phyloP scores from a whole-genome alignment of 2,797 vertebrate genomes.

The Channa striata region DNA sequence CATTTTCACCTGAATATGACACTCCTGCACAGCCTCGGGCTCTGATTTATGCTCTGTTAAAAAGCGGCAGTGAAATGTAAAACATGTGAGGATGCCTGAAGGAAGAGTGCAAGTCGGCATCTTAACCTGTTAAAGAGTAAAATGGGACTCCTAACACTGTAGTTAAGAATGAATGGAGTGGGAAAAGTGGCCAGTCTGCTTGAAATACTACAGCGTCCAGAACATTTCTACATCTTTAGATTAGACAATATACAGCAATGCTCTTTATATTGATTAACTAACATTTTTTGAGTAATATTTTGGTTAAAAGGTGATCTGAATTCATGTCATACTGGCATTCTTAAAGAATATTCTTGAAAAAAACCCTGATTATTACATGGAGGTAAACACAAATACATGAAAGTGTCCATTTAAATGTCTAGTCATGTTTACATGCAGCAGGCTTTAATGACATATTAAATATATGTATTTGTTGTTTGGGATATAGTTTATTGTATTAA shows the following conservation, averaged over 20 bases:
- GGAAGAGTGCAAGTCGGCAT: conserved; percentile 38
- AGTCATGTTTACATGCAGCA: too few species aligned
- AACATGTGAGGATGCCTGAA: conserved; percentile 65
- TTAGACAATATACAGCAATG: neutral
- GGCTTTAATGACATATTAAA: neutral
- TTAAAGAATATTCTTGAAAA: too few species aligned
- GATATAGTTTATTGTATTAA: neutral
- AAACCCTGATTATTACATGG: too few species aligned
- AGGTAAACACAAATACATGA: neutral
- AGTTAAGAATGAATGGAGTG: conserved; percentile 38
- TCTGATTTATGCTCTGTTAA: conserved; percentile 58
- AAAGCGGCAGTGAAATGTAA: conserved; percentile 57
- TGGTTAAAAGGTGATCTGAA: too few species aligned
- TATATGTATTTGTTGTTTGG: neutral
- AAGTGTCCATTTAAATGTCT: too few species aligned
- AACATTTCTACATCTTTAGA: conserved; percentile 3
- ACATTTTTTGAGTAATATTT: too few species aligned
- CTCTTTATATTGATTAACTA: too few species aligned
- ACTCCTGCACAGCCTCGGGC: conserved; percentile 57
- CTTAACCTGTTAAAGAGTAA: conserved; percentile 41
- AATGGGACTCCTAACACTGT: conserved; percentile 24
- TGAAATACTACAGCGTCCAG: conserved; percentile 3
- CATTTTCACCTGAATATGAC: conserved; percentile 72
- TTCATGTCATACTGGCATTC: too few species aligned
- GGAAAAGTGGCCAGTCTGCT: conserved; percentile 12